A percentile compares a stretch with the other conserved stretches of the same genome.
Conservation (phyloP, 2,888 invertebrate species). For the Plebejus anna region DNA sequence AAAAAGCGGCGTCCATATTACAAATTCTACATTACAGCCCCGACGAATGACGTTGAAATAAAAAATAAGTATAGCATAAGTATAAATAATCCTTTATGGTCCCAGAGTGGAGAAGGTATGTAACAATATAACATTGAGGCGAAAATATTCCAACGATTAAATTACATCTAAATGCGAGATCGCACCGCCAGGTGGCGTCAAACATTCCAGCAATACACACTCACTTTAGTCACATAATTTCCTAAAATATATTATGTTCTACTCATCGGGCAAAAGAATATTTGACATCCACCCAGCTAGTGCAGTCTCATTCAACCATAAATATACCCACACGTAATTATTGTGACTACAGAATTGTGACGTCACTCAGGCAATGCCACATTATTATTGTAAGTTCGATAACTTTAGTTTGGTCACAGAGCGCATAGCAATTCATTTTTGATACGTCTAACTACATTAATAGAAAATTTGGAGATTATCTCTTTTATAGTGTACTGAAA, state of each 20-base stretch:
- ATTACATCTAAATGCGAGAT: neutral
- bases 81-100: conserved; percentile 22
- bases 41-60: neutral
- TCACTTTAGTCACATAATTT: neutral
- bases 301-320: neutral
- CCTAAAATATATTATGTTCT: neutral
- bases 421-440: neutral
- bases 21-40: neutral
- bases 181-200: neutral
- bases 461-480: neutral
- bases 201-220: neutral
- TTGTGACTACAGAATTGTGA: conserved; percentile 20
- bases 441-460: neutral
- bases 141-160: conserved; percentile 10
- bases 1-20: no score
- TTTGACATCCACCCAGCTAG: neutral
- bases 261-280: neutral
- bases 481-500: no score
- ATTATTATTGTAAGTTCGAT: neutral
- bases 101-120: conserved; percentile 25
- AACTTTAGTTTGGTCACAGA: neutral
- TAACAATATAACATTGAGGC: conserved; percentile 7
- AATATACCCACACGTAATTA: conserved; percentile 5
- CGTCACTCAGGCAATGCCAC: conserved; percentile 12
- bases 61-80: neutral